A percentile compares a stretch with the other conserved stretches of the same genome.
phyloP scores from a whole-genome alignment of 2,888 invertebrate genomes.

The Graphium colonna region DNA sequence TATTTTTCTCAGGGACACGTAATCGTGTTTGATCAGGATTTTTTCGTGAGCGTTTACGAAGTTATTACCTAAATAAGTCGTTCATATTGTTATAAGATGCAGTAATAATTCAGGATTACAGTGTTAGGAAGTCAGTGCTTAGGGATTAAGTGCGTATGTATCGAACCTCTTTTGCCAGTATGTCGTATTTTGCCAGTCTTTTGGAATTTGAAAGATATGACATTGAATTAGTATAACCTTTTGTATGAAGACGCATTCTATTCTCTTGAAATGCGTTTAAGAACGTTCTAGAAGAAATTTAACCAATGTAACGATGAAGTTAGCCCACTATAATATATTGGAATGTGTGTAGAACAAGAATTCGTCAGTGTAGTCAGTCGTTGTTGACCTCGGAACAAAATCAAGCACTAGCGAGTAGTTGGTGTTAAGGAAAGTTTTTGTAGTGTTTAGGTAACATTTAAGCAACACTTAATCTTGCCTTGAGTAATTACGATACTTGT shows the following conservation, averaged over 20 bases:
- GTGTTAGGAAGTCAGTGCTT: neutral
- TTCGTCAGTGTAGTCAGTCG: too few species aligned
- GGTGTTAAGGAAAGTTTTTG: slow-evolving; percentile 26
- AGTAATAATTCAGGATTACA: neutral
- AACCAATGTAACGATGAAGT: too few species aligned
- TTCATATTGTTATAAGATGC: neutral
- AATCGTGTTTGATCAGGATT: neutral
- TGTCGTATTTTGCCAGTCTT: neutral
- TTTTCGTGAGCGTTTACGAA: slow-evolving; percentile 28
- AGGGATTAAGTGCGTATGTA: neutral
- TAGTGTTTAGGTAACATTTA: slow-evolving; percentile 25
- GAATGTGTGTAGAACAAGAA: too few species aligned
- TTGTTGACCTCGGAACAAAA: too few species aligned
- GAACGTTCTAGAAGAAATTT: too few species aligned
- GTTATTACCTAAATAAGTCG: slow-evolving; percentile 36
- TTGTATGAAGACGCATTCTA: too few species aligned
- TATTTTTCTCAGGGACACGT: too few species aligned
- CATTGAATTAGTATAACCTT: too few species aligned
- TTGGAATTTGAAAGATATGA: neutral
- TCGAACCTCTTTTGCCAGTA: neutral
- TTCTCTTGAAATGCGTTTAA: too few species aligned
- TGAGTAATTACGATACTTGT: slow-evolving; percentile 34
- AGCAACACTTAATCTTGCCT: slow-evolving; percentile 50
- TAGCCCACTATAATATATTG: too few species aligned
- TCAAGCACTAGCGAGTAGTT: slow-evolving; percentile 28